These are phyloP conservation scores for Orchestes rusci DNA, from an alignment of 2,888 invertebrate genomes.

Conservation along the genomic window DNA sequence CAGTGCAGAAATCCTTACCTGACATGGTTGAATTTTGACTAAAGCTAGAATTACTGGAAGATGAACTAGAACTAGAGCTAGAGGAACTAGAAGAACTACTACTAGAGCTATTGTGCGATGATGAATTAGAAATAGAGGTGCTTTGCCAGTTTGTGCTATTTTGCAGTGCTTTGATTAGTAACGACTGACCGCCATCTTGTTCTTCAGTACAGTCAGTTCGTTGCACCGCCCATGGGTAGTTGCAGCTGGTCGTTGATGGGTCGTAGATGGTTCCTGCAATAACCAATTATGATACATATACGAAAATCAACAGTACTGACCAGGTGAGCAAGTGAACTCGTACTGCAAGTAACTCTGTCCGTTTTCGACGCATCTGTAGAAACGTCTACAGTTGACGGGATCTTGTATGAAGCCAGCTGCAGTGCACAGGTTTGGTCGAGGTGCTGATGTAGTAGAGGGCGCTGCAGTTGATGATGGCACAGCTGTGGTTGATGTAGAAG, in stretches of 20 bases:
- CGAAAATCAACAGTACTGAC: slow-evolving; percentile 4
- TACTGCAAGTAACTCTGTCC: slow-evolving; percentile 57
- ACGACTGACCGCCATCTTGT: slow-evolving; percentile 25
- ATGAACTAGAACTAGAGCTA: slow-evolving; percentile 24
- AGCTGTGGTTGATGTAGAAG: not conserved
- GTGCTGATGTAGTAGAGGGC: slow-evolving; percentile 19
- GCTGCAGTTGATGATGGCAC: slow-evolving; percentile 7
- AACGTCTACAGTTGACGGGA: slow-evolving; percentile 62
- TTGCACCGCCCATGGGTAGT: slow-evolving; percentile 60
- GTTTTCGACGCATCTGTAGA: slow-evolving; percentile 67
- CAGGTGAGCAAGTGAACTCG: slow-evolving; percentile 64
- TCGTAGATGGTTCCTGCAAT: slow-evolving; percentile 67
- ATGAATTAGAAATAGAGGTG: slow-evolving; percentile 21
- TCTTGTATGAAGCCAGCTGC: slow-evolving; percentile 62
- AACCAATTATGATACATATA: not conserved
- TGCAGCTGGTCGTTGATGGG: slow-evolving; percentile 58
- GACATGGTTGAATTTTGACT: slow-evolving; percentile 19
- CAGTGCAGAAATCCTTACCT: too few relatives aligned
- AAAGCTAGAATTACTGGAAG: slow-evolving; percentile 20
- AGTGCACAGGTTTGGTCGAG: slow-evolving; percentile 29
- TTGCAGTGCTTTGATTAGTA: slow-evolving; percentile 10
- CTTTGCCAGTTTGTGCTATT: slow-evolving; percentile 15
- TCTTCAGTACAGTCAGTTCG: slow-evolving; percentile 38
- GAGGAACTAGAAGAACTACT: slow-evolving; percentile 19
- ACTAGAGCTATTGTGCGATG: slow-evolving; percentile 24